Evolutionary conservation across 2,888 invertebrate genomes (phyloP).

Genomic region (Piscicola geometra): DNA sequence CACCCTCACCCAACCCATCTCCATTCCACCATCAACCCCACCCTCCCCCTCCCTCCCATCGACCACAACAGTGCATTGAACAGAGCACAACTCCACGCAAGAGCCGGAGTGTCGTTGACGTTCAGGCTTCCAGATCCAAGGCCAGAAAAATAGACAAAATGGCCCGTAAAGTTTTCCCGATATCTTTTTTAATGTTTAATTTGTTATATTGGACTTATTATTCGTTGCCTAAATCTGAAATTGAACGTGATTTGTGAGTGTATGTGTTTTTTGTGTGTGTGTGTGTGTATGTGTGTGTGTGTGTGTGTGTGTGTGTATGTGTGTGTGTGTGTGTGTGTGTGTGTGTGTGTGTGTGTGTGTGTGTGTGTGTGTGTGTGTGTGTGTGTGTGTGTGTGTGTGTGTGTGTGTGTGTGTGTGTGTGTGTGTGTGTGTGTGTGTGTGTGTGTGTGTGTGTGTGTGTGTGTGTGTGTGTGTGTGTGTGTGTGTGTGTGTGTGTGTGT

Average conservation of each 20-base stretch:
- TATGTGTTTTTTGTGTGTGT: background rate
- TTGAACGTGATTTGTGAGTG: background rate
- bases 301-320: too few species aligned
- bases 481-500: too few species aligned
- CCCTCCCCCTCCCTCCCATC: background rate
- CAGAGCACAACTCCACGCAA: background rate
- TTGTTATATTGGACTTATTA: slow-evolving; percentile 28
- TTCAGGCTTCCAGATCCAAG: slow-evolving; percentile 18
- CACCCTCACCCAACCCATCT: background rate
- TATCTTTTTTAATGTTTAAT: slow-evolving; percentile 24
- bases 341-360: too few species aligned
- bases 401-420: too few species aligned
- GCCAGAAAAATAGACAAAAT: slow-evolving; percentile 31
- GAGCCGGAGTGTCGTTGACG: slow-evolving; percentile 23
- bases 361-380: too few species aligned
- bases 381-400: too few species aligned
- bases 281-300: too few species aligned
- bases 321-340: too few species aligned
- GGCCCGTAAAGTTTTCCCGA: slow-evolving; percentile 26
- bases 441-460: too few species aligned
- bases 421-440: too few species aligned
- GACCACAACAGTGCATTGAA: slow-evolving; percentile 9
- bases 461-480: too few species aligned
- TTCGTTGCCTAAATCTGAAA: slow-evolving; percentile 6
- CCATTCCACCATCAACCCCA: background rate